Percentiles rank a stretch among this genome's conserved stretches.
phyloP scores from a whole-genome alignment of 2,113 vertebrate species.

The Odontophorus gujanensis region DNA sequence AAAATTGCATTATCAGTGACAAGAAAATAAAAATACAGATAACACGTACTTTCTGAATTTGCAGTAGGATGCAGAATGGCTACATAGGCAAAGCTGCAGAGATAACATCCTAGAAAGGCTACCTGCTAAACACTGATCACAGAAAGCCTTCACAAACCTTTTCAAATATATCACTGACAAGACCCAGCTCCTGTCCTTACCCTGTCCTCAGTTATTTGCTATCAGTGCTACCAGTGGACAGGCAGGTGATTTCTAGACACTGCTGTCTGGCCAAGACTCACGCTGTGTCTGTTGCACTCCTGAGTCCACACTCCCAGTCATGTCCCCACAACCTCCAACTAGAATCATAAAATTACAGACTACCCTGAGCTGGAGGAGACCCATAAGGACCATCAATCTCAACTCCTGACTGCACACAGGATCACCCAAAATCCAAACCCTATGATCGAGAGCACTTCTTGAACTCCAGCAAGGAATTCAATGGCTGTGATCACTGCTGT shows the following conservation, averaged over 20 bases:
- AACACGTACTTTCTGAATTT: background rate
- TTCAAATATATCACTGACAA: background rate
- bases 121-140: rapidly evolving
- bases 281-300: background rate
- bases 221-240: background rate
- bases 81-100: background rate
- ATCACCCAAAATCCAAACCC: background rate
- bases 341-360: background rate
- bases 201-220: background rate
- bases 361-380: background rate
- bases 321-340: background rate
- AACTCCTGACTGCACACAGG: background rate
- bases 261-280: background rate
- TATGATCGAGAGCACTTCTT: background rate
- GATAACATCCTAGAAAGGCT: background rate
- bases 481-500: background rate
- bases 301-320: background rate
- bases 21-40: background rate
- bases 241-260: background rate
- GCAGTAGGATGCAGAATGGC: background rate
- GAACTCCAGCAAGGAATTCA: background rate
- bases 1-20: background rate
- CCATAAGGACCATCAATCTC: background rate
- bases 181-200: background rate
- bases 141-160: background rate